Evolutionary conservation across 2,113 vertebrate species (phyloP), one percentile per base, ranked within the genome.

Genomic region (Thalassarche chlororhynchos): DNA sequence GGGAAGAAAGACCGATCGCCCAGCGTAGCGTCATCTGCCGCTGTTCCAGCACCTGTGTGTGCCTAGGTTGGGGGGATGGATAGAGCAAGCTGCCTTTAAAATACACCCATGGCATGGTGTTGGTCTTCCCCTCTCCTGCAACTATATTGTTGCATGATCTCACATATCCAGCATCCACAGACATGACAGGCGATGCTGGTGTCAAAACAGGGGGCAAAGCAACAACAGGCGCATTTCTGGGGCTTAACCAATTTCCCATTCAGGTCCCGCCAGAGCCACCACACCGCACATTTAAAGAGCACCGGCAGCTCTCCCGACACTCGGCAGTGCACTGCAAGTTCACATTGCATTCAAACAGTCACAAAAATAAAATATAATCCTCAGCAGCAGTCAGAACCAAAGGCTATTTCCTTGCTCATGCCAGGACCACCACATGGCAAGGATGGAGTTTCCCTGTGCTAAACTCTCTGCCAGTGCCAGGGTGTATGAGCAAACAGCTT

Each of bases 221-320:
- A 19, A 6, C 6, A 29, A 7, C 5, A 25, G 29, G 14, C 2
- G 0, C 6, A 8, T 49, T 87, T 66, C 23, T 57, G 40, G 36
- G 29, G 8, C 24, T 88, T 42, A 14, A 58, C 8, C 15, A n/a
- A 1, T 51, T 89, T 78, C 52, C 44, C 46, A 4, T 29, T 62
- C 21, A 12, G 20, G 29, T 66, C 34, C 19, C 42, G 64, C 36
- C n/a, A 66, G 32, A 65, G 47, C 42, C 26, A 24, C 13, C 38
- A 62, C 51, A 26, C 31, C 1, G 1, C 5, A 1, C 0, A 0
- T 55, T 29, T 34, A 36, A 49, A 66, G 34, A 74, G 34, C 52
- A 74, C 42, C 42, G 36, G 18, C 15, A 51, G 13, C 36, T 84
- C 51, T 87, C 42, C 69, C 40, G 13, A 61, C 14, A 6, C 29